These are phyloP conservation scores for Rallus crepitans DNA, from an alignment of 2,797 vertebrate genomes.

Conservation along the genomic window DNA sequence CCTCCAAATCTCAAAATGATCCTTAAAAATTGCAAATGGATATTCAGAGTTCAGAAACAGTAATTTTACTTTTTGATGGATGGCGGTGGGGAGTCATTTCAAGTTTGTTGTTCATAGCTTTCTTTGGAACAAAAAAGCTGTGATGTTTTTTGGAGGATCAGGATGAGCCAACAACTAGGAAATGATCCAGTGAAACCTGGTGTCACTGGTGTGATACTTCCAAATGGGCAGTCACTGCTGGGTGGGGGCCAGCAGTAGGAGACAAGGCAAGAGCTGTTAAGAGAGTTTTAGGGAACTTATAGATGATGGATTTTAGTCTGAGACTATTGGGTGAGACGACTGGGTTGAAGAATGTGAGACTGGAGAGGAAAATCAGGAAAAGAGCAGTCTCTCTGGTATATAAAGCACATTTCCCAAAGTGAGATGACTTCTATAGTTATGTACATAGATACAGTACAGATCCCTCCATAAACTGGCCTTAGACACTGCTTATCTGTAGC, in stretches of 20 bases:
- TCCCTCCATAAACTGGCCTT: neutral
- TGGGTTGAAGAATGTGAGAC: neutral
- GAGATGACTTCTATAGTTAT: neutral
- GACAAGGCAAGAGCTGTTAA: neutral
- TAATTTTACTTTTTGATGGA: neutral
- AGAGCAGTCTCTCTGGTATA: neutral
- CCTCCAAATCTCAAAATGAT: neutral
- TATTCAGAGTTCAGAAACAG: neutral
- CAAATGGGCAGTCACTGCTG: neutral
- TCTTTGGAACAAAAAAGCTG: neutral
- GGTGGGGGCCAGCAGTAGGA: neutral
- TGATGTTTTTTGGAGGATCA: neutral
- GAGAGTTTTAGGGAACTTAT: neutral
- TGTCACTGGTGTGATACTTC: neutral
- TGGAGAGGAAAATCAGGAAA: neutral
- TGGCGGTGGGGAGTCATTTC: neutral
- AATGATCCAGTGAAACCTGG: neutral
- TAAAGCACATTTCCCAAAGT: neutral
- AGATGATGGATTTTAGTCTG: neutral
- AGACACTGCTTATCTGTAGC: neutral
- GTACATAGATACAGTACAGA: rapidly evolving
- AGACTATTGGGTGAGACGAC: rapidly evolving
- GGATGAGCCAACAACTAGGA: neutral
- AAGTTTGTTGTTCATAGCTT: neutral
- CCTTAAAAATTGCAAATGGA: neutral